Conservation (phyloP, 2,797 vertebrate genomes). For the Apogon hyalosoma region DNA sequence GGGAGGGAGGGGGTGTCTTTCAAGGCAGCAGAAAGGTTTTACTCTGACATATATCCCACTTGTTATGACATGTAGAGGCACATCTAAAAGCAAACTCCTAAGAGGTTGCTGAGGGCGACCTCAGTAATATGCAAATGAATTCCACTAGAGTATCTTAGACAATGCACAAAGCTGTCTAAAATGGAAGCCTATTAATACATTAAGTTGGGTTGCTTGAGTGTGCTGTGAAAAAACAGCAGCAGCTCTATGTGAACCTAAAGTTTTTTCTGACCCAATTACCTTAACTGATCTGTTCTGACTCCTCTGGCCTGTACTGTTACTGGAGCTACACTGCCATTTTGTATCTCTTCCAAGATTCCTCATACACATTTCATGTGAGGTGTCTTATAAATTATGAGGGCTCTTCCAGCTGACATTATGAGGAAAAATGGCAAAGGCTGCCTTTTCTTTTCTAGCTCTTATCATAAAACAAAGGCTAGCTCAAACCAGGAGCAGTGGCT, state of each 20-base stretch:
- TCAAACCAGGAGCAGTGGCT: slow-evolving; percentile 53
- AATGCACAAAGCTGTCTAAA: slow-evolving; percentile 81
- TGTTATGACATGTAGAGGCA: slow-evolving; percentile 79
- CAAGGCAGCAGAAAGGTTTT: slow-evolving; percentile 66
- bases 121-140: slow-evolving; percentile 81
- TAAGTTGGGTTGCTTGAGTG: slow-evolving; percentile 61
- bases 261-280: slow-evolving; percentile 81
- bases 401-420: slow-evolving; percentile 75
- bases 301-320: slow-evolving; percentile 60
- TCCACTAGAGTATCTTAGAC: slow-evolving; percentile 80
- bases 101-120: slow-evolving; percentile 83
- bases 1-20: slow-evolving; percentile 16
- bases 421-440: slow-evolving; percentile 66
- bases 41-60: slow-evolving; percentile 73
- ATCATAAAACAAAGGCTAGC: slow-evolving; percentile 71
- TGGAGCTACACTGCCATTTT: slow-evolving; percentile 61
- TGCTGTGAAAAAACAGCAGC: slow-evolving; percentile 54
- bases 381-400: slow-evolving; percentile 84
- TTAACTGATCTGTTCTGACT: slow-evolving; percentile 57
- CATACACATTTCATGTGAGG: slow-evolving; percentile 83
- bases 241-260: slow-evolving; percentile 64
- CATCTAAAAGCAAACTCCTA: slow-evolving; percentile 81
- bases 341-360: slow-evolving; percentile 81
- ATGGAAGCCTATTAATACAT: slow-evolving; percentile 77
- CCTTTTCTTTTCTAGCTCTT: slow-evolving; percentile 63